phyloP scores from a whole-genome alignment of 2,888 invertebrate genomes.

The Agonopterix subpropinquella region DNA sequence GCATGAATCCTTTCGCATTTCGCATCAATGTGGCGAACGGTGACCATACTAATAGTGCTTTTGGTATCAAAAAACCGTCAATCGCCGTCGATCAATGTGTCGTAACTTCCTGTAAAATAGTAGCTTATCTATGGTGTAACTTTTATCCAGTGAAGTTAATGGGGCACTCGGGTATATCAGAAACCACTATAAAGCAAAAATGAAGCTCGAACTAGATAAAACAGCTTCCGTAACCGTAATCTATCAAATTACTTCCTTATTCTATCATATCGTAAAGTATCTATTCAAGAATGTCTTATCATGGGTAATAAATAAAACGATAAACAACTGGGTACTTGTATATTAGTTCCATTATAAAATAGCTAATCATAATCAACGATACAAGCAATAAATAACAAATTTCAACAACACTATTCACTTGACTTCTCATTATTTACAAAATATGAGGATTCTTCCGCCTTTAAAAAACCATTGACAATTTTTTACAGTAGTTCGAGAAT shows the following conservation, averaged over 20 bases:
- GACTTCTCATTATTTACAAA: conserved; percentile 47
- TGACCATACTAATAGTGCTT: too few species aligned
- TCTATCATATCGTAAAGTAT: neutral
- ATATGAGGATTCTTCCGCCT: neutral
- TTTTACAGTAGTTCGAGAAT: neutral
- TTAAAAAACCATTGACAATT: neutral
- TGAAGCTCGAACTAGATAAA: too few species aligned
- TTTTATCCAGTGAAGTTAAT: too few species aligned
- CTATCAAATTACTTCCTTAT: neutral
- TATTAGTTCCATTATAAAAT: conserved; percentile 64
- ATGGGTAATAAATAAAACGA: conserved; percentile 34
- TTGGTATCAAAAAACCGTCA: too few species aligned
- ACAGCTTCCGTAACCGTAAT: too few species aligned
- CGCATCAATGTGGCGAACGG: too few species aligned
- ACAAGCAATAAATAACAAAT: conserved; percentile 69
- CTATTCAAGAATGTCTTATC: neutral
- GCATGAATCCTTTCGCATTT: too few species aligned
- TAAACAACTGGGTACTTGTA: conserved; percentile 50
- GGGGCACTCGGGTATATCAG: too few species aligned
- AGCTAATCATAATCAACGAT: conserved; percentile 60
- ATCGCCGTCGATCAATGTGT: too few species aligned
- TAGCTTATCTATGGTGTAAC: too few species aligned
- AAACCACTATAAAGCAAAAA: too few species aligned
- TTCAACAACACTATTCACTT: conserved; percentile 60
- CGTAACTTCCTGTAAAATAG: too few species aligned